Conservation (phyloP, 2,888 invertebrate genomes). For the Ophonus ardosiacus region DNA sequence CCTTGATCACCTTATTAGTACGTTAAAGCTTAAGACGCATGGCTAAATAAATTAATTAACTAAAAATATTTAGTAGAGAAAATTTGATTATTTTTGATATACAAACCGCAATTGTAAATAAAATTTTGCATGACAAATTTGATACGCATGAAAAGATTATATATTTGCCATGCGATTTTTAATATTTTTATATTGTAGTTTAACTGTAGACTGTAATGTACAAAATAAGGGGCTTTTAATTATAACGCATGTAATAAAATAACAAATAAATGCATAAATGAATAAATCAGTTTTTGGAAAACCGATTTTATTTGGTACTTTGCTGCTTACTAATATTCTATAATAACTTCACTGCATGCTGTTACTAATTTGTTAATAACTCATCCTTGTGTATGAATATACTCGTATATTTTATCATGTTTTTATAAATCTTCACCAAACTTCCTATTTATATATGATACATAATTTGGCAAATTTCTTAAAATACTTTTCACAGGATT, state of each 20-base stretch:
- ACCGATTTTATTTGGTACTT: constrained; percentile 8
- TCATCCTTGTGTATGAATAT: neutral
- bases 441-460: neutral
- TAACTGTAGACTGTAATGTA: neutral
- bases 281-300: constrained; percentile 6
- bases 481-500: no score
- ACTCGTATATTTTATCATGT: neutral
- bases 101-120: neutral
- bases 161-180: constrained; percentile 26
- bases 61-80: neutral
- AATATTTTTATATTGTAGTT: constrained; percentile 3
- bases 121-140: constrained; percentile 1
- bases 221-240: constrained; percentile 35
- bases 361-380: constrained; percentile 29
- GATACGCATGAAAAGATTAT: constrained; percentile 1
- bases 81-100: neutral
- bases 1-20: neutral
- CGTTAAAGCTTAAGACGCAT: constrained; percentile 19
- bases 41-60: constrained; percentile 21
- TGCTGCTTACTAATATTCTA: constrained; percentile 31
- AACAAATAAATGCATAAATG: constrained; percentile 46
- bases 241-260: constrained; percentile 31
- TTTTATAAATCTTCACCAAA: neutral
- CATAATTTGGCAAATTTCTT: no score
- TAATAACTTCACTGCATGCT: constrained; percentile 9